Percentiles rank a stretch among this genome's conserved stretches.
Evolutionary conservation across 2,888 invertebrate species (phyloP).

Genomic region (Eupithecia subumbrata): DNA sequence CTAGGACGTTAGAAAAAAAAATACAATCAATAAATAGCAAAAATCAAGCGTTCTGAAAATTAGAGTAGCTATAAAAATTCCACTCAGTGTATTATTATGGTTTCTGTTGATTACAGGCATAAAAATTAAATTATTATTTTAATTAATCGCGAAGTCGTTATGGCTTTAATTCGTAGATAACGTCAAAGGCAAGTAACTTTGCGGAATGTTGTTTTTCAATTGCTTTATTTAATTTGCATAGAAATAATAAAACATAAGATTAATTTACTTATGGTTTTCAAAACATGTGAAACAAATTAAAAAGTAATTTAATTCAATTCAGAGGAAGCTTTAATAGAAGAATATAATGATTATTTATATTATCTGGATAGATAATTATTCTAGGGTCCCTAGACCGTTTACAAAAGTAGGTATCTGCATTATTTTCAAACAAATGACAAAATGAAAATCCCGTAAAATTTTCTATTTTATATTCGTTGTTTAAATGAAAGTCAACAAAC

Average conservation of each 20-base stretch:
- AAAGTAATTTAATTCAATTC: neutral
- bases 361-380: neutral
- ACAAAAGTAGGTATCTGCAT: neutral
- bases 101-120: neutral
- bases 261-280: neutral
- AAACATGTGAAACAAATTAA: neutral
- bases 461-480: constrained; percentile 60
- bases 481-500: constrained; percentile 74
- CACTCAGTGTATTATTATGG: neutral
- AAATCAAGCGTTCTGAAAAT: neutral
- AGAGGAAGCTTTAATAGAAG: neutral
- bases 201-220: neutral
- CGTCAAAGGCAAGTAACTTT: constrained; percentile 1
- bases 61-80: constrained; percentile 2
- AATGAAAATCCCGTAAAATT: constrained; percentile 59
- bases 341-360: neutral
- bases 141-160: constrained; percentile 24
- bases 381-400: neutral
- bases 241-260: constrained; percentile 23
- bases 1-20: neutral
- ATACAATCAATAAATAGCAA: neutral
- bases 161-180: constrained; percentile 11
- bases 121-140: constrained; percentile 21
- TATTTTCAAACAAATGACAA: constrained; percentile 23
- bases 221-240: constrained; percentile 38